Conservation (phyloP, 2,113 vertebrate genomes). For the Vidua macroura region DNA sequence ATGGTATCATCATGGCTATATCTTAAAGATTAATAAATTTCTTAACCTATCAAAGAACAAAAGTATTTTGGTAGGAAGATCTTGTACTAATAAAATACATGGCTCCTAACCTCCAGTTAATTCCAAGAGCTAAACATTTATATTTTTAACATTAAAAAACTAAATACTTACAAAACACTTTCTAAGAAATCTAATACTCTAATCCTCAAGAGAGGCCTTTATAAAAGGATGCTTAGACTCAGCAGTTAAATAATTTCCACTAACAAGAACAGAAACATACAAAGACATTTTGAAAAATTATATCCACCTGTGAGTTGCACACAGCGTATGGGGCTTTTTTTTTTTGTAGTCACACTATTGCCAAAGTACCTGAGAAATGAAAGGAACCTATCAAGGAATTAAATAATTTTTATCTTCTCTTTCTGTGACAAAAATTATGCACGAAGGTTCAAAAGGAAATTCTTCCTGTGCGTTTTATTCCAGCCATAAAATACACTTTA, state of each 20-base stretch:
- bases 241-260: neutral
- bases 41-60: neutral
- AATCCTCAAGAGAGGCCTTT: neutral
- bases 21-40: neutral
- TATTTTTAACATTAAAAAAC: neutral
- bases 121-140: neutral
- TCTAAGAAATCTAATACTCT: neutral
- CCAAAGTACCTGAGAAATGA: neutral
- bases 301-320: neutral
- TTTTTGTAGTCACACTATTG: neutral
- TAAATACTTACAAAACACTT: neutral
- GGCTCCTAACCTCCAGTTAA: neutral
- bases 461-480: neutral
- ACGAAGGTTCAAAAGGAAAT: conserved; percentile 29
- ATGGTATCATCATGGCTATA: neutral
- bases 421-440: neutral
- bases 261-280: neutral
- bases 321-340: neutral
- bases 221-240: neutral
- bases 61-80: neutral
- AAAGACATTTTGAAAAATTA: neutral
- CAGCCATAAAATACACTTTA: neutral
- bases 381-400: neutral
- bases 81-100: neutral
- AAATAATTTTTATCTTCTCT: neutral